phyloP scores from a whole-genome alignment of 2,113 vertebrate species.

The Nothobranchius furzeri region DNA sequence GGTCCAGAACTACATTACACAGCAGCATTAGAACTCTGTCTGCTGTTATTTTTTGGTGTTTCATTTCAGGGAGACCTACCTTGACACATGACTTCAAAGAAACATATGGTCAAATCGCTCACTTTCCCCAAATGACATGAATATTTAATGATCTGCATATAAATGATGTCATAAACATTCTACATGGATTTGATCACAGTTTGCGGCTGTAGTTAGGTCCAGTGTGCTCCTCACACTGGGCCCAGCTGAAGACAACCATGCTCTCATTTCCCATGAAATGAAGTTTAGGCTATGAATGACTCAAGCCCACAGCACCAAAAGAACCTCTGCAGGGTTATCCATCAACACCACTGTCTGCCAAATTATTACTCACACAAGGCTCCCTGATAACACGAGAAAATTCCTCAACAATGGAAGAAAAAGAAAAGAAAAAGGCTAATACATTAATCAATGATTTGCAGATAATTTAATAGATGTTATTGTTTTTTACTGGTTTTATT shows the following conservation, averaged over 20 bases:
- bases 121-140: conserved; percentile 45
- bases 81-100: conserved; percentile 2
- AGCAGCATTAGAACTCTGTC: background rate
- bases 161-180: conserved; percentile 24
- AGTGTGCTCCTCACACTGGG: conserved; percentile 8
- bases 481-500: background rate
- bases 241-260: conserved; percentile 14
- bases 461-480: conserved; percentile 6
- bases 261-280: conserved; percentile 40
- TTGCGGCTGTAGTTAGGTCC: conserved; percentile 1
- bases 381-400: conserved; percentile 27
- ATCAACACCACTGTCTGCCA: conserved; percentile 20
- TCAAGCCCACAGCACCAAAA: conserved; percentile 1
- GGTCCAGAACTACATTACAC: no score
- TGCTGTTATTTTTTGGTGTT: conserved; percentile 18
- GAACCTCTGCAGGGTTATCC: conserved; percentile 34
- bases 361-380: conserved; percentile 32
- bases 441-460: conserved; percentile 18
- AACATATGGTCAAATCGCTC: background rate
- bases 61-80: conserved; percentile 10
- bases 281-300: conserved; percentile 15
- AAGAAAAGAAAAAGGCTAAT: conserved; percentile 10
- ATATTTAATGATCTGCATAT: conserved; percentile 52
- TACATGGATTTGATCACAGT: conserved; percentile 24
- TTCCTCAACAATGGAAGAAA: background rate